These are phyloP conservation scores for Magallana gigas DNA, from an alignment of 1,140 invertebrate species.

Conservation along the genomic window DNA sequence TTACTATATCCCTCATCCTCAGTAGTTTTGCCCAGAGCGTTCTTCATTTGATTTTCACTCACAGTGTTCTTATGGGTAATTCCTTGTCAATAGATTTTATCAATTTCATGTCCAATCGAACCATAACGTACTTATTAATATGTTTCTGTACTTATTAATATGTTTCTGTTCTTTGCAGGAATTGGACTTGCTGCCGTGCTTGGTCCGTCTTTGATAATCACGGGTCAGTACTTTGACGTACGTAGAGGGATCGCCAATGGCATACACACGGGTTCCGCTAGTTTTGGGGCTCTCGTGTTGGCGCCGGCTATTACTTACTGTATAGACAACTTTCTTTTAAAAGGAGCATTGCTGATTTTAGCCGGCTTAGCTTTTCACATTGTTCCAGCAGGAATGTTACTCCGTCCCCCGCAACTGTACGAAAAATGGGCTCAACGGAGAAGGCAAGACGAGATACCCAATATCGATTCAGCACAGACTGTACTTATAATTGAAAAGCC, in stretches of 20 bases:
- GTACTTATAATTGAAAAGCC: background rate
- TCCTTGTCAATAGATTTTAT: background rate
- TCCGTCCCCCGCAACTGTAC: constrained; percentile 11
- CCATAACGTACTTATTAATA: background rate
- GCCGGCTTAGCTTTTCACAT: constrained; percentile 33
- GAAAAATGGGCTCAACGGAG: background rate
- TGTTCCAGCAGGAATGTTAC: constrained; percentile 27
- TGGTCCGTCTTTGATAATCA: constrained; percentile 69
- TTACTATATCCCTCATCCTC: background rate
- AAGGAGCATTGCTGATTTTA: constrained; percentile 39
- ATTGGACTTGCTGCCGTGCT: constrained; percentile 68
- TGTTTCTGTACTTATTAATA: background rate
- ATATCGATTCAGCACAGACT: background rate
- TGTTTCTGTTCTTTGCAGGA: constrained; percentile 63
- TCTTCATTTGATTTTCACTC: background rate
- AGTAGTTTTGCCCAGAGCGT: constrained; percentile 21
- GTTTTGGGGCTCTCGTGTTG: constrained; percentile 72
- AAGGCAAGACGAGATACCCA: background rate
- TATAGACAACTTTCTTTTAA: constrained; percentile 53
- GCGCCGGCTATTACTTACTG: constrained; percentile 68
- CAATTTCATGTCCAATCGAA: background rate
- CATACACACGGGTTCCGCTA: constrained; percentile 72
- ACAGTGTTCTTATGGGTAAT: constrained; percentile 7
- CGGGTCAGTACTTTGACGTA: constrained; percentile 71
- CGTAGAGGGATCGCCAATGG: constrained; percentile 69